Evolutionary conservation across 2,113 vertebrate genomes (phyloP).

Genomic region (Vimba vimba): DNA sequence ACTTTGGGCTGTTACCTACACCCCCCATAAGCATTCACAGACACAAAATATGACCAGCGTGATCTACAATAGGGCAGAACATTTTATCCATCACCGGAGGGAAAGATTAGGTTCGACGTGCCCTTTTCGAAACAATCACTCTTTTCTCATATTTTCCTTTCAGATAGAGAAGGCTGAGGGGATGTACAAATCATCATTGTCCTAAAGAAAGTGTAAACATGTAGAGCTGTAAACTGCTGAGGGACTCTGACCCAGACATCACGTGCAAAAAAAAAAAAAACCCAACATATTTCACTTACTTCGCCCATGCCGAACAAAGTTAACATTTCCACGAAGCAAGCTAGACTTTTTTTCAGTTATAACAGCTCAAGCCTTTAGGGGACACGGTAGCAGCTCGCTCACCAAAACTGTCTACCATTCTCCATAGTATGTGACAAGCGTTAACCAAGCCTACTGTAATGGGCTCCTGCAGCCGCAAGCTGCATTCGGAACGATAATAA

Average conservation of each 20-base stretch:
- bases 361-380: constrained; percentile 37
- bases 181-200: constrained; percentile 23
- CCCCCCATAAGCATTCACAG: constrained; percentile 18
- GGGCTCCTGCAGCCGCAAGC: constrained; percentile 50
- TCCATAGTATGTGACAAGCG: constrained; percentile 62
- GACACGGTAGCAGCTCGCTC: constrained; percentile 52
- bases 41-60: constrained; percentile 41
- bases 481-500: constrained; percentile 58
- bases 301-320: constrained; percentile 62
- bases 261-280: constrained; percentile 54
- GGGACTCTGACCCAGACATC: constrained; percentile 45
- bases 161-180: constrained; percentile 6
- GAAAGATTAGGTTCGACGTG: constrained; percentile 37
- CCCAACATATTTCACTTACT: constrained; percentile 64
- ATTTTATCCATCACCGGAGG: constrained; percentile 38
- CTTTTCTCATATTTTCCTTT: constrained; percentile 29
- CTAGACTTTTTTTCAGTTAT: constrained; percentile 43
- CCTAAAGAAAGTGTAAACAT: constrained; percentile 11
- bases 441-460: constrained; percentile 66
- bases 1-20: constrained; percentile 32
- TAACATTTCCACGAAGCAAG: constrained; percentile 60
- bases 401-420: constrained; percentile 36
- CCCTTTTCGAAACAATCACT: constrained; percentile 48
- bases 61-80: constrained; percentile 36
- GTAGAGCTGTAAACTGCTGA: constrained; percentile 60